phyloP scores from a whole-genome alignment of 2,797 vertebrate genomes.

The Danio jaintianensis region DNA sequence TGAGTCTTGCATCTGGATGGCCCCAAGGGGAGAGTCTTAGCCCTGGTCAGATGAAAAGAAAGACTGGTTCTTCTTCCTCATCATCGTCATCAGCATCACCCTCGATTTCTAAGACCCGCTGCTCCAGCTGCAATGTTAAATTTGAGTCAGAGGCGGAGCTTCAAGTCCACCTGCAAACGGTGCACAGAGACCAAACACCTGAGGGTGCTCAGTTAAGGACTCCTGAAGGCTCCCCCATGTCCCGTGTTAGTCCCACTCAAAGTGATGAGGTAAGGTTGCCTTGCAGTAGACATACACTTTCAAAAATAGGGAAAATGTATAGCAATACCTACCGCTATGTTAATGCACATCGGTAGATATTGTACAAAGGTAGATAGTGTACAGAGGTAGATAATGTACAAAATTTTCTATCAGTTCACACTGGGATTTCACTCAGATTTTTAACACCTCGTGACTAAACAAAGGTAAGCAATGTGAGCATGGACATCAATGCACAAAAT shows the following conservation, averaged over 20 bases:
- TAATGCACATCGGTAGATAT: too few relatives aligned
- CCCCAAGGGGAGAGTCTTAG: constrained; percentile 89
- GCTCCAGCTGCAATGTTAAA: constrained; percentile 98
- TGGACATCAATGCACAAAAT: too few relatives aligned
- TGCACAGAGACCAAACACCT: constrained; percentile 90
- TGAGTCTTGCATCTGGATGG: constrained; percentile 76
- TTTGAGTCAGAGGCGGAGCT: constrained; percentile 97
- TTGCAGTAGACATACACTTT: background rate
- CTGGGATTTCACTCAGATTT: too few relatives aligned
- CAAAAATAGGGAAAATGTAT: too few relatives aligned
- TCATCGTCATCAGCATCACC: constrained; percentile 81
- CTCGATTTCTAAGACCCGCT: constrained; percentile 90
- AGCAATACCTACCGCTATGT: too few relatives aligned
- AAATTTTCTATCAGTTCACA: too few relatives aligned
- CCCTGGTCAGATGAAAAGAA: constrained; percentile 88
- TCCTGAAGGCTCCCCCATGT: constrained; percentile 96
- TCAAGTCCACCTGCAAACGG: constrained; percentile 92
- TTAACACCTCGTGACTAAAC: too few relatives aligned
- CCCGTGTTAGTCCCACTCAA: constrained; percentile 95
- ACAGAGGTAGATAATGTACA: too few relatives aligned
- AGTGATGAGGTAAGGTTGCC: constrained; percentile 90
- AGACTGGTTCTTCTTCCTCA: constrained; percentile 83
- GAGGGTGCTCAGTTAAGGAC: constrained; percentile 93
- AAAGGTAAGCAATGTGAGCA: too few relatives aligned
- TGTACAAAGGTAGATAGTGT: too few relatives aligned